Percentiles rank a stretch among this genome's conserved stretches.
Evolutionary conservation across 2,113 vertebrate species (phyloP).

Genomic region (Hemibagrus wyckioides): DNA sequence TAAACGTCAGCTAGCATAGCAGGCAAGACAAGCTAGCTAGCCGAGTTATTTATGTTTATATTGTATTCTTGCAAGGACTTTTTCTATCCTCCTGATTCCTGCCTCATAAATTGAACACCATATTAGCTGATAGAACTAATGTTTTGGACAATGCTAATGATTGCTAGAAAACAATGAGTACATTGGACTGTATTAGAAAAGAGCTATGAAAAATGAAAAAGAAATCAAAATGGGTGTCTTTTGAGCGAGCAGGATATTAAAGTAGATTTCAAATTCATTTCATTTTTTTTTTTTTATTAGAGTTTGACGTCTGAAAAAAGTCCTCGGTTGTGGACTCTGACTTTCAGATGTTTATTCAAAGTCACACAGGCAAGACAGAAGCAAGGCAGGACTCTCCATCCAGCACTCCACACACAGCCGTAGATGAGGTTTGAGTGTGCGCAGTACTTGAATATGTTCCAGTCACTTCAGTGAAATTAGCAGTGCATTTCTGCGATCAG

Average conservation of each 20-base stretch:
- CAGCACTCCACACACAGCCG: not conserved
- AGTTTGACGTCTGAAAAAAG: not conserved
- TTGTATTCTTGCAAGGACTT: not conserved
- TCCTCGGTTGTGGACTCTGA: not conserved
- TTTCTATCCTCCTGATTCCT: not conserved
- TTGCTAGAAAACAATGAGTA: not conserved
- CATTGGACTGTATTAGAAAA: not conserved
- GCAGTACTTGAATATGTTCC: slow-evolving; percentile 26
- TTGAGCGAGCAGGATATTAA: not conserved
- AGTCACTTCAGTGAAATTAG: slow-evolving; percentile 38
- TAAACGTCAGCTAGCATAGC: not conserved
- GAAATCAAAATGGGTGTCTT: not conserved
- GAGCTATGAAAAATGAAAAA: not conserved
- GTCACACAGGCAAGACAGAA: slow-evolving; percentile 11
- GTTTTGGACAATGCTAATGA: not conserved
- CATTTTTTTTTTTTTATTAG: not conserved
- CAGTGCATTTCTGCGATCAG: slow-evolving; percentile 19
- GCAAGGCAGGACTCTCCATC: not conserved
- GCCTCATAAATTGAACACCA: not conserved
- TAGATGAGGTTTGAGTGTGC: not conserved
- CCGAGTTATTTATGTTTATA: not conserved
- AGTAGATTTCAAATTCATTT: not conserved
- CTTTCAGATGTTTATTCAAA: slow-evolving; percentile 3
- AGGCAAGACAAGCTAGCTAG: not conserved
- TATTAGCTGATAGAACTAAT: not conserved